These are phyloP conservation scores for Melanophora roralis DNA, from an alignment of 2,888 invertebrate species.

Conservation along the genomic window DNA sequence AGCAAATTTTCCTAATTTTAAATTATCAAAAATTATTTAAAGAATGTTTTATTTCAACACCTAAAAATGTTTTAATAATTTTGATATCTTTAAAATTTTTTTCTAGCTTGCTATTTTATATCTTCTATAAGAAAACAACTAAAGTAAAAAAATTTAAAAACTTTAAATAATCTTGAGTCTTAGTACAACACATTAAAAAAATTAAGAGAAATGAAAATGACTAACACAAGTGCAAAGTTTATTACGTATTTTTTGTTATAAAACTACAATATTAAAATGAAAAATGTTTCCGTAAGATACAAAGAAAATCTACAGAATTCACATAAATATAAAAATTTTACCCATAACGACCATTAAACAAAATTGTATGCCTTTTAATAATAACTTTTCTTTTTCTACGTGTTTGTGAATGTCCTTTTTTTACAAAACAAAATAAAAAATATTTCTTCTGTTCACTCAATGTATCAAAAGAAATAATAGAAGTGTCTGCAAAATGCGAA, in stretches of 20 bases:
- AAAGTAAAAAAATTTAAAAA: too few relatives aligned
- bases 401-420: conserved; percentile 63
- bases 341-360: conserved; percentile 52
- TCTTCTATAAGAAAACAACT: too few relatives aligned
- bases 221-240: not conserved
- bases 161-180: not conserved
- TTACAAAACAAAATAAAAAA: conserved; percentile 36
- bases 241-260: not conserved
- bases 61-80: too few relatives aligned
- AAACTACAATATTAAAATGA: conserved; percentile 32
- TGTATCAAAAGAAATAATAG: conserved; percentile 9
- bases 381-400: conserved; percentile 52
- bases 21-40: too few relatives aligned
- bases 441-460: conserved; percentile 5
- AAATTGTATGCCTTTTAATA: conserved; percentile 24
- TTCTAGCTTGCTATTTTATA: too few relatives aligned
- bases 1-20: too few relatives aligned
- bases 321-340: conserved; percentile 42
- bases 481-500: conserved; percentile 50
- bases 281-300: conserved; percentile 2
- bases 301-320: not conserved
- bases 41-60: too few relatives aligned
- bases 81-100: not conserved
- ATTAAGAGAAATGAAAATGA: not conserved
- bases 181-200: not conserved